phyloP scores from a whole-genome alignment of 2,888 invertebrate genomes.

The Lingula anatina region DNA sequence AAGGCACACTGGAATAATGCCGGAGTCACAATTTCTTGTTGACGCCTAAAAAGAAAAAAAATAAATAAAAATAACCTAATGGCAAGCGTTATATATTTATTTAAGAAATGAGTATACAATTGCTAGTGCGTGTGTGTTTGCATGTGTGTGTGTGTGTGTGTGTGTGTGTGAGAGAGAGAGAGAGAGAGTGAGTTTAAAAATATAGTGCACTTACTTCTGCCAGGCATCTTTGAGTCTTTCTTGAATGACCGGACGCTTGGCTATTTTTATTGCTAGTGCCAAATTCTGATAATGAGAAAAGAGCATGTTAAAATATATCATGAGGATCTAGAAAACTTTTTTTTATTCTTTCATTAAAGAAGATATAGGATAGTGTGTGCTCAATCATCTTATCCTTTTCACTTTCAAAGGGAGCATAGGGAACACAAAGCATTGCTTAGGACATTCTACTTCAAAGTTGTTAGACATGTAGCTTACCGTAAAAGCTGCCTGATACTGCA shows the following conservation, averaged over 20 bases:
- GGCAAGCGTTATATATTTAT: no score
- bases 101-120: no score
- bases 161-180: no score
- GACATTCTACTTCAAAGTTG: no score
- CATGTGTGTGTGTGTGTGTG: no score
- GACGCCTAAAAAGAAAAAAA: slow-evolving; percentile 22
- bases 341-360: background rate
- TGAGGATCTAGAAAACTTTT: background rate
- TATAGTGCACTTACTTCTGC: slow-evolving; percentile 23
- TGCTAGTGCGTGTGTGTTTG: no score
- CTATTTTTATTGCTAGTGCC: slow-evolving; percentile 21
- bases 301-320: background rate
- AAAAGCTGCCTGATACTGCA: slow-evolving; percentile 24
- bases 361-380: background rate
- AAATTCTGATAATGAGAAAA: slow-evolving; percentile 23
- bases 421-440: no score
- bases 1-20: slow-evolving; percentile 33
- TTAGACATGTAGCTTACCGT: no score
- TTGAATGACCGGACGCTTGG: slow-evolving; percentile 25
- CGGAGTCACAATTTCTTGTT: slow-evolving; percentile 36
- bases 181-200: no score
- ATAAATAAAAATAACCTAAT: background rate
- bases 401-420: no score
- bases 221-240: slow-evolving; percentile 22
- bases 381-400: no score